A percentile compares a stretch with the other conserved stretches of the same genome.
Evolutionary conservation across 2,888 invertebrate species (phyloP).

Genomic region (Pimpla rufipes): DNA sequence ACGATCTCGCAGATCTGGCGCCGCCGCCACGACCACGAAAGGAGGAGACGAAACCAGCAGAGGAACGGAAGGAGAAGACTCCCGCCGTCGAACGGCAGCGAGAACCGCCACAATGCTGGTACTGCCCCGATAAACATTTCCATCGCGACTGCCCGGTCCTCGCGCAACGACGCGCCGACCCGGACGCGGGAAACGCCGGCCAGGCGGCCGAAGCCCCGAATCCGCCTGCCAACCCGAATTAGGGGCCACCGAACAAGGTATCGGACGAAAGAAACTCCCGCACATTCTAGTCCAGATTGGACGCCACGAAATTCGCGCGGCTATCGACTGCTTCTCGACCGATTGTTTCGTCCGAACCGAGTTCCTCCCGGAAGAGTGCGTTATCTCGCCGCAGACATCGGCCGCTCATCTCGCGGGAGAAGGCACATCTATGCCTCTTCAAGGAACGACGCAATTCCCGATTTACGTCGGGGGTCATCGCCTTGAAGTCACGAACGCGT

Average conservation of each 20-base stretch:
- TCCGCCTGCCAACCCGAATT: not conserved
- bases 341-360: constrained; percentile 11
- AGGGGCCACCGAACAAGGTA: not conserved
- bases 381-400: not conserved
- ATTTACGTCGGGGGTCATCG: not conserved
- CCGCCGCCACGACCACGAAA: not conserved
- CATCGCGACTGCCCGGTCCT: constrained; percentile 8
- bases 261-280: not conserved
- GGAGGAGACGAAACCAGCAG: not conserved
- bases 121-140: constrained; percentile 1
- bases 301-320: not conserved
- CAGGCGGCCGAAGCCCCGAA: not conserved
- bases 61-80: not conserved
- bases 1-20: constrained; percentile 8
- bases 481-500: not conserved
- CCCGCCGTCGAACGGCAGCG: no score
- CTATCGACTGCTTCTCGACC: constrained; percentile 5
- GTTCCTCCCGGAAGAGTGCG: not conserved
- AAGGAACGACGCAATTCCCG: not conserved
- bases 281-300: not conserved
- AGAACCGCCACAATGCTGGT: not conserved
- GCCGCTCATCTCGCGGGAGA: not conserved
- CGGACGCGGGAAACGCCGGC: not conserved
- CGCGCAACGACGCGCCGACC: not conserved
- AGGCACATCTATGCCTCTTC: not conserved